phyloP scores from a whole-genome alignment of 2,113 vertebrate species.

The Taxidea taxus region DNA sequence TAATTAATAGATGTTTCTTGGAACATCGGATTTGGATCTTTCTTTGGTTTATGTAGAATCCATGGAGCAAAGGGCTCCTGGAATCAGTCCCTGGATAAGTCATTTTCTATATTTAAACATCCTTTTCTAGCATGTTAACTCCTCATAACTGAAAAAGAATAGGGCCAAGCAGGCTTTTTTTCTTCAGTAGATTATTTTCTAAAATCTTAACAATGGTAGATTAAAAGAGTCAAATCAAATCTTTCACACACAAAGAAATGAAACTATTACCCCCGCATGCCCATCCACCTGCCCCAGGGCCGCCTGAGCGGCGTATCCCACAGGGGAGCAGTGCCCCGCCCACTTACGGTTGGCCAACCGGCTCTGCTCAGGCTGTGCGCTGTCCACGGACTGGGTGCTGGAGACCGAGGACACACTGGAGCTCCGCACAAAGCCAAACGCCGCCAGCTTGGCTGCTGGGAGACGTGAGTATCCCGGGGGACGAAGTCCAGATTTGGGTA shows the following conservation, averaged over 20 bases:
- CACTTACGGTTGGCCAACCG: constrained; percentile 88
- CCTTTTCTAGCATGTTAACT: neutral
- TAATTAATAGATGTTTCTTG: neutral
- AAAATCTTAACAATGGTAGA: neutral
- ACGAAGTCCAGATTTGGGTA: constrained; percentile 93
- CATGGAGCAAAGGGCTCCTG: neutral
- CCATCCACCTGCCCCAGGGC: rapidly evolving
- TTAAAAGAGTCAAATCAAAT: neutral
- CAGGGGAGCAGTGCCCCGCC: rapidly evolving
- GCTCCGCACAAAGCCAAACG: constrained; percentile 92
- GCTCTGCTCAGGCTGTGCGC: constrained; percentile 86
- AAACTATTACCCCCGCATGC: rapidly evolving
- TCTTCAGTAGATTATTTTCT: neutral
- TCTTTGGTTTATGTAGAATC: neutral
- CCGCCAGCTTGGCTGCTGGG: constrained; percentile 88
- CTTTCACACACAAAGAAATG: neutral
- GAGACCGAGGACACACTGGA: constrained; percentile 92
- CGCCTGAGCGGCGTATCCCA: neutral
- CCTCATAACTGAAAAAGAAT: neutral
- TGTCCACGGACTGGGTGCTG: constrained; percentile 91
- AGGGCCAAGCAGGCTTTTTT: neutral
- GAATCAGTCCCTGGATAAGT: neutral
- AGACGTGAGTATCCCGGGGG: constrained; percentile 92
- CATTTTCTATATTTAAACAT: neutral
- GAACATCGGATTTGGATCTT: neutral